Percentiles rank a stretch among this genome's conserved stretches.
These are phyloP conservation scores for cat (Felis catus) DNA, from an alignment of 2,113 vertebrate genomes.

Conservation along the genomic window F.catus_Fca126_mat1.0 CM031412.1:141702001-141702500, in stretches of 20 bases:
- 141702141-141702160: neutral
- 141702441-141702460: neutral
- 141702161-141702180: neutral
- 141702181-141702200: neutral
- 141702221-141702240: neutral
- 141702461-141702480: neutral
- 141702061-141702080: neutral
- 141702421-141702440: neutral
- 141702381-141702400: neutral
- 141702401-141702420: neutral
- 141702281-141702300: neutral
- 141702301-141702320: neutral
- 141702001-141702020: neutral
- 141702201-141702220: neutral
- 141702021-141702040: neutral
- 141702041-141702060: neutral
- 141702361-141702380: neutral
- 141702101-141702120: neutral
- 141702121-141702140: neutral
- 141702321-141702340: neutral
- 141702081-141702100: neutral
- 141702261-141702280: neutral
- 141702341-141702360: neutral
- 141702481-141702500: neutral
- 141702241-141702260: neutral